Evolutionary conservation across 2,888 invertebrate species (phyloP).

Genomic region (Megamerina dolium): DNA sequence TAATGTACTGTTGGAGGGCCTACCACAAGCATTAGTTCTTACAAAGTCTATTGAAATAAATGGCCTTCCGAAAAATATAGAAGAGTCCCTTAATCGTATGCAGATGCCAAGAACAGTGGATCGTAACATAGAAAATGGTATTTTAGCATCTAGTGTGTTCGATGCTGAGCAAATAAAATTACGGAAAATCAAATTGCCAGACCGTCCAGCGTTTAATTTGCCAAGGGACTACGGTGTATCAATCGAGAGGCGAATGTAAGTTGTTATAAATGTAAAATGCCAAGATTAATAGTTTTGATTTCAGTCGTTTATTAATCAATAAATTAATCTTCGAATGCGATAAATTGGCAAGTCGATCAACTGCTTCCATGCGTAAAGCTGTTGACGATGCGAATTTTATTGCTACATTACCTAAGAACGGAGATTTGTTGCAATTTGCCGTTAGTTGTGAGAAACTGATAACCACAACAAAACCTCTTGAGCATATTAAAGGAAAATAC

Average conservation of each 20-base stretch:
- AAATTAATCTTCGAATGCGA: constrained; percentile 66
- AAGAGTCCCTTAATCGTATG: constrained; percentile 51
- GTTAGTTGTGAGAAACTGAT: constrained; percentile 62
- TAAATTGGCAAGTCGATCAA: constrained; percentile 54
- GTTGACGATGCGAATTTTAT: constrained; percentile 57
- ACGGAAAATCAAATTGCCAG: constrained; percentile 64
- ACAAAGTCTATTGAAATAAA: constrained; percentile 67
- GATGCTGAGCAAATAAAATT: constrained; percentile 75
- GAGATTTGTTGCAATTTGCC: constrained; percentile 59
- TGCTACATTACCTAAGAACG: constrained; percentile 57
- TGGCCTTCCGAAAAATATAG: constrained; percentile 57
- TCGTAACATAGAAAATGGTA: constrained; percentile 58
- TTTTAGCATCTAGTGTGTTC: constrained; percentile 61
- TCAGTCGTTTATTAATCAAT: constrained; percentile 60
- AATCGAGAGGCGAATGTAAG: constrained; percentile 63
- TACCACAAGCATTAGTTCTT: constrained; percentile 72
- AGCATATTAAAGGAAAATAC: constrained; percentile 51
- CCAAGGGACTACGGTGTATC: constrained; percentile 71
- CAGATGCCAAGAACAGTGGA: constrained; percentile 54
- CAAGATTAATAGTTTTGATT: constrained; percentile 33
- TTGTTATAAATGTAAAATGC: not conserved
- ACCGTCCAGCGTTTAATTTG: constrained; percentile 65
- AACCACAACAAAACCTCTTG: constrained; percentile 58
- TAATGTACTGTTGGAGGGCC: constrained; percentile 65
- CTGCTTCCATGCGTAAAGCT: constrained; percentile 55